Evolutionary conservation across 2,888 invertebrate species (phyloP), one percentile per base, ranked within the genome.

Genomic region (Anoncus sp.): DNA sequence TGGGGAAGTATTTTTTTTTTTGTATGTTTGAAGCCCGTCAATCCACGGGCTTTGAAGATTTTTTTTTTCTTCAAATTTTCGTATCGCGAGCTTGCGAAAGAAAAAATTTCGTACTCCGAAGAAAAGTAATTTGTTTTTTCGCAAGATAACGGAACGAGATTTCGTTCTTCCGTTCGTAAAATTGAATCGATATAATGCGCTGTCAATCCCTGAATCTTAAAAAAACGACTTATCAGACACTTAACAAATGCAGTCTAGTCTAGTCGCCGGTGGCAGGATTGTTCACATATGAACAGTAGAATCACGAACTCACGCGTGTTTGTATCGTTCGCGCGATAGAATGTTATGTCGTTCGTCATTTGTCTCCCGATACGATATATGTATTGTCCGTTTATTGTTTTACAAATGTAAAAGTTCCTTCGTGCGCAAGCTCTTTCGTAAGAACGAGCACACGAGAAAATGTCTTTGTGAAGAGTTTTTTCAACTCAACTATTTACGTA

Each of bases 401-500:
- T 45, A 62, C 38, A 45, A 27, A 49, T 57, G 55, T 47, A 60
- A 18, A 14, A 12, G 51, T 51, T 47, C 74, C 51, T 53, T 70
- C 53, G 57, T 18, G 20, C 47, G 31, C 27, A 43, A 31, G 22
- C 67, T 49, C 59, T 49, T n/a, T 31, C 20, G 10, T 43, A 3
- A n/a, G n/a, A n/a, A 14, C 24, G 47, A 47, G 35, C 14, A 55
- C 10, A 47, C 47, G 40, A 49, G 38, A 5, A 31, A 38, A 69
- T 78, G 78, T 78, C 71, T 78, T 78, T 78, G 45, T 43, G 66
- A 69, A 67, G 47, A 69, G 51, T 75, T 72, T 16, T 73, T 67
- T 53, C 38, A 35, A 51, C 63, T 20, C 43, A n/a, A n/a, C n/a
- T 18, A 38, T 57, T 55, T 31, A 49, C 9, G 51, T 80, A 43